Evolutionary conservation across 92 coral and sea anemone genomes (phyloP).

Genomic region (Porites rus): DNA sequence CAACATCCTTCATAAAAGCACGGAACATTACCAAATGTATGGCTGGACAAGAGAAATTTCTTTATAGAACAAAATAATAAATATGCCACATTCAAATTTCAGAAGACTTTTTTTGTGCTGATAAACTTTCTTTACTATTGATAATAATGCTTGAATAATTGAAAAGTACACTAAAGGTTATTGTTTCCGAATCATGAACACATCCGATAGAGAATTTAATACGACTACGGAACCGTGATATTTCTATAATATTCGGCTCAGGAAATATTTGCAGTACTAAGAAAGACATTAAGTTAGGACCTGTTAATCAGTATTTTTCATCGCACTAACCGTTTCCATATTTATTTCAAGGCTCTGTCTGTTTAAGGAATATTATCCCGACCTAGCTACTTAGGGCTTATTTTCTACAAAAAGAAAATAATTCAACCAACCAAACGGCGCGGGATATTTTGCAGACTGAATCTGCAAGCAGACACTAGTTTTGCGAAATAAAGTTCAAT

Average conservation of each 20-base stretch:
- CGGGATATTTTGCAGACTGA: too few relatives aligned
- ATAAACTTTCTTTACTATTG: background rate
- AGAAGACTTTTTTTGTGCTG: background rate
- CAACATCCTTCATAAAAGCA: background rate
- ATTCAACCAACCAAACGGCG: too few relatives aligned
- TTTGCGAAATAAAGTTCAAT: too few relatives aligned
- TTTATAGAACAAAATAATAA: background rate
- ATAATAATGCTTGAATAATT: background rate
- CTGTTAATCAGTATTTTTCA: too few relatives aligned
- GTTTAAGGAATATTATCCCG: too few relatives aligned
- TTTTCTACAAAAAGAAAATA: too few relatives aligned
- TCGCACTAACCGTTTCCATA: too few relatives aligned
- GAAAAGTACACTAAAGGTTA: background rate
- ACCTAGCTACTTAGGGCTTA: too few relatives aligned
- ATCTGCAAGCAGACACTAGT: too few relatives aligned
- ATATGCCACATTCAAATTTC: background rate
- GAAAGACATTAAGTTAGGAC: background rate
- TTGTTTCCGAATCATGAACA: background rate
- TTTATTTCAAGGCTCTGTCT: too few relatives aligned
- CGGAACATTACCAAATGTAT: background rate
- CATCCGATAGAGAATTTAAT: conserved; percentile 4
- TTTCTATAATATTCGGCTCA: too few relatives aligned
- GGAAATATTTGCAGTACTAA: background rate
- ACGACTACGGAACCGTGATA: background rate
- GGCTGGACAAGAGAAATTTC: background rate